Evolutionary conservation across 1,140 invertebrate species (phyloP), one percentile per base, ranked within the genome.

Genomic region (Euborellia annulipes): DNA sequence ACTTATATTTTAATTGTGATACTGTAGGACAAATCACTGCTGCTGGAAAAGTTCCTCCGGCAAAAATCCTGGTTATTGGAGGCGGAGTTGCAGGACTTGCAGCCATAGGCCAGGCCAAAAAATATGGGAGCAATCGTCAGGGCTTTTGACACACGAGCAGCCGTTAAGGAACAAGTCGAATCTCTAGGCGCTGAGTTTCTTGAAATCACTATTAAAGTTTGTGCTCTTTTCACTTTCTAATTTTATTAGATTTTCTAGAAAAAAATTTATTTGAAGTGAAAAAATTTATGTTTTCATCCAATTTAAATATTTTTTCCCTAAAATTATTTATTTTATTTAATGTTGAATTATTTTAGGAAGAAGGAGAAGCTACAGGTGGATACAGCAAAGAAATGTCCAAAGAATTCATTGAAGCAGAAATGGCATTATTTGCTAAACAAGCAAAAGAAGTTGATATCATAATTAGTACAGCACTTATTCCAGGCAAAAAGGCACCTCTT

Each of bases 361-460:
- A 85, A 55, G 87, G 86, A 8, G 80, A 85, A 41, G 84, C 82
- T 14, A 63, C 66, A 23, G 87, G 85, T 41, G 88, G 88, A 3
- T 92, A 91, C 65, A 86, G 84, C 8, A 89, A 89, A 59, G 82
- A 85, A 62, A 92, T 92, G 87, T 89, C 84, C 18, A 72, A 83
- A 54, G 86, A 83, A 56, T 92, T 91, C 58, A 76, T 88, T 50
- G 75, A 83, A 47, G 88, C 85, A 1, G 87, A 92, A 62, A 78
- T 85, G 66, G 83, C 78, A 1, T 63, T 93, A 27, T 86, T 92
- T 60, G 82, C 80, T 3, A 83, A 85, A 55, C 86, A 92, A 60
- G 79, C 82, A 36, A 78, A 80, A 54, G 82, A 88, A 47, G 73
- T 78, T 0, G 78, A 82, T 58, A 78, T 91, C 19, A 73, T 92